phyloP scores from a whole-genome alignment of 2,113 vertebrate genomes.

The Alosa alosa region DNA sequence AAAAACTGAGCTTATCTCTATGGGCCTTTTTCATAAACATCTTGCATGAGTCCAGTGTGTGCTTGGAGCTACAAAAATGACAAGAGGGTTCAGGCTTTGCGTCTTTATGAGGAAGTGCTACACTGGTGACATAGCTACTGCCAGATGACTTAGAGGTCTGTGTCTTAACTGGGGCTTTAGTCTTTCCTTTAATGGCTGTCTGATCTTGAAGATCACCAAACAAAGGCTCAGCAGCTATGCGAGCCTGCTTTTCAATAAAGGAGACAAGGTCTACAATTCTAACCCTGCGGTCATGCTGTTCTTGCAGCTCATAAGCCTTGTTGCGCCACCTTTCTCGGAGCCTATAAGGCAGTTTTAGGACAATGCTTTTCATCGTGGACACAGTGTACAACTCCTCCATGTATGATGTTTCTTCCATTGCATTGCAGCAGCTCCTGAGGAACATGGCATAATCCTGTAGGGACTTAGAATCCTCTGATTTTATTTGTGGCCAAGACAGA shows the following conservation, averaged over 20 bases:
- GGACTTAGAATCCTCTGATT: not conserved
- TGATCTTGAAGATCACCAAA: constrained; percentile 27
- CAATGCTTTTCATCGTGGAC: not conserved
- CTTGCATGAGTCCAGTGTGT: too few species aligned
- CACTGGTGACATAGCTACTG: too few species aligned
- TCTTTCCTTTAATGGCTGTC: constrained; percentile 5
- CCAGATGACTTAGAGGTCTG: too few species aligned
- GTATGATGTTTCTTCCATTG: not conserved
- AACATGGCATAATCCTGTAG: not conserved
- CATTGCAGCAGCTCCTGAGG: constrained; percentile 23
- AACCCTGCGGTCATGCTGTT: constrained; percentile 3
- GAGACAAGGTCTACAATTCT: constrained; percentile 4
- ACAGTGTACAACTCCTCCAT: not conserved
- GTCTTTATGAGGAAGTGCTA: too few species aligned
- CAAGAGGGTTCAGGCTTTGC: too few species aligned
- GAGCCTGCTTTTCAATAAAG: constrained; percentile 20
- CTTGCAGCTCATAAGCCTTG: constrained; percentile 21
- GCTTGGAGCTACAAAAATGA: too few species aligned
- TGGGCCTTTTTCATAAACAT: too few species aligned
- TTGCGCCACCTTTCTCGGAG: not conserved
- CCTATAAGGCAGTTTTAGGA: not conserved
- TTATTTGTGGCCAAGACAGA: not conserved
- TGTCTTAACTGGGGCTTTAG: too few species aligned
- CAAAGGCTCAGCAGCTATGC: constrained; percentile 17
- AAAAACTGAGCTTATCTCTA: too few species aligned